A percentile compares a stretch with the other conserved stretches of the same genome.
phyloP scores from a whole-genome alignment of 2,113 vertebrate species.

The Podilymbus podiceps region DNA sequence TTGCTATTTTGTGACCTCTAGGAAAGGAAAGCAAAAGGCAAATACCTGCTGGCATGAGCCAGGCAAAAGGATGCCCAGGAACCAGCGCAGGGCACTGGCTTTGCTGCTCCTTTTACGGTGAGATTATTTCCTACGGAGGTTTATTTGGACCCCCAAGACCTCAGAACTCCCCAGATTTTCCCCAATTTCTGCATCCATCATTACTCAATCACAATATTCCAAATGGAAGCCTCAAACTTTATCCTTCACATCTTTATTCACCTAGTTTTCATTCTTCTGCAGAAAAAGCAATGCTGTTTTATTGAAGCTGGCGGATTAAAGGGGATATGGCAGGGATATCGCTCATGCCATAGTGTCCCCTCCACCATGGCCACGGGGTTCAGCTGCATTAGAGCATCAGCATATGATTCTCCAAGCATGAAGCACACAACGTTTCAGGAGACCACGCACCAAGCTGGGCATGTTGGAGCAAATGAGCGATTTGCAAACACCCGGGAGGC shows the following conservation, averaged over 20 bases:
- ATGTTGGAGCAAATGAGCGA: background rate
- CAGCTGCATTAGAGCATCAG: background rate
- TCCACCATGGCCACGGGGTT: rapidly evolving
- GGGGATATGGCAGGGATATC: background rate
- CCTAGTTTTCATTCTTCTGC: background rate
- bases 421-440: background rate
- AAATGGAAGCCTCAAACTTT: background rate
- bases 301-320: background rate
- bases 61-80: background rate
- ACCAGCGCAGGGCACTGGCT: rapidly evolving
- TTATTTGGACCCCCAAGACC: background rate
- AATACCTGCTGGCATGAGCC: background rate
- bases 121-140: background rate
- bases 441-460: background rate
- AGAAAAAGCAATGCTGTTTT: background rate
- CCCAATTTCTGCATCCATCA: background rate
- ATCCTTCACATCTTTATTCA: background rate
- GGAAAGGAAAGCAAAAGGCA: background rate
- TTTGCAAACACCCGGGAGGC: background rate
- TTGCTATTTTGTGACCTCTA: background rate
- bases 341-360: rapidly evolving
- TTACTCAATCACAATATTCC: background rate
- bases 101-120: background rate
- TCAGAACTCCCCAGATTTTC: background rate
- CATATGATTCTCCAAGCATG: rapidly evolving